Base-by-base conservation (phyloP, 2,113 vertebrate genomes). In the Embiotoca jacksoni region DNA sequence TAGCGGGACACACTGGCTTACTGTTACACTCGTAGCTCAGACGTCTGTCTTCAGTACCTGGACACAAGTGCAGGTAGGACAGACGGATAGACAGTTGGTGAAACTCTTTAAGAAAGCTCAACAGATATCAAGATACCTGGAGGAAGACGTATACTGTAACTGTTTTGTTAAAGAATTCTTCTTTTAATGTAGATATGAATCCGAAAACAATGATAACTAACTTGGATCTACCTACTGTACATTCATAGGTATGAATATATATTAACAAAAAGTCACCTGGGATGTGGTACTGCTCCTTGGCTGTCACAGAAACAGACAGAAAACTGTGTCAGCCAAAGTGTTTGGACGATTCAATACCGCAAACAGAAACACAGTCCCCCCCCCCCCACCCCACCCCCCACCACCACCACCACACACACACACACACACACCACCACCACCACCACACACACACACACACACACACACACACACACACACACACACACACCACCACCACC, bases 21-120 rank as follows among this genome's bases (percentile, higher is more conserved):
- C 95, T 97, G 93, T 95, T 97, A 80, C 98, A 99, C 87, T 99
- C 97, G 0, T 95, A 96, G 91, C 95, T 98, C 55, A 97, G 94
- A 44, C 96, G 96, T 56, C 96, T 93, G 78, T 97, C 97, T 72
- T 98, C 97, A 0, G 96, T 93, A 46, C 97, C 98, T 99, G 90
- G 1, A 82, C 16, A 39, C 62, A 76, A 71, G 67, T 33, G 30
- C n/a, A 44, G 6, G 7, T 0, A 61, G 14, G 41, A 59, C 6
- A 80, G n/a, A n/a, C 0, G 0, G 14, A 32, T 57, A 4, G 10
- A 36, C 31, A 23, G 0, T 11, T 49, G 13, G 47, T 49, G 11
- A 49, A 23, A 49, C 3, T 6, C 47, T 16, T 39, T 7, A 8
- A 39, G 6, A 39, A 7, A 39, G 2, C 37, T 39, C 6, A 1